Evolutionary conservation across 2,113 vertebrate genomes (phyloP).

Genomic region (Anser brachyrhynchus): DNA sequence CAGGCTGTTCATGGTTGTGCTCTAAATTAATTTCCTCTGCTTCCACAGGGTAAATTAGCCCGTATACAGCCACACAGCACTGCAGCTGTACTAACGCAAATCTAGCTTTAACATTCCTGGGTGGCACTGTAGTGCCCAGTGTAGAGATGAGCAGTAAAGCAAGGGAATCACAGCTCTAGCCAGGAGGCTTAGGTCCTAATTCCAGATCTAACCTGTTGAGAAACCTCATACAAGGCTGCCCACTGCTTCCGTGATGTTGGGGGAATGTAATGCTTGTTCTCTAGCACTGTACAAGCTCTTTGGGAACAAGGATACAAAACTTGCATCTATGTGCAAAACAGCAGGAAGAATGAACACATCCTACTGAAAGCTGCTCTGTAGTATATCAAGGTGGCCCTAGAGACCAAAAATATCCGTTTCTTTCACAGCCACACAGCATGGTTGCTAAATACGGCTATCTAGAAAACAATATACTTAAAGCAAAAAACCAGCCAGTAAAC

Average conservation of each 20-base stretch:
- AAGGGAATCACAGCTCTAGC: background rate
- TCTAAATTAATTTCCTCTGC: background rate
- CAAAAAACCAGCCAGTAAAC: background rate
- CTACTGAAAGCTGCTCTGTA: background rate
- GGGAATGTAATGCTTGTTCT: background rate
- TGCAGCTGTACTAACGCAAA: background rate
- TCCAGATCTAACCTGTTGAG: background rate
- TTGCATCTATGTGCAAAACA: background rate
- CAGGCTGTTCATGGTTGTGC: background rate
- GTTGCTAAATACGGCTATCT: background rate
- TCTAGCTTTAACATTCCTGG: background rate
- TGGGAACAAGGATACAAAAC: background rate
- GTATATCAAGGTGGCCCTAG: background rate
- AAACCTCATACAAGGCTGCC: background rate
- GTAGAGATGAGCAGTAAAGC: background rate
- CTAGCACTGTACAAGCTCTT: background rate
- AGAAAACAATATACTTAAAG: background rate
- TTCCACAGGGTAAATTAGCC: background rate
- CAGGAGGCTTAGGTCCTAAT: background rate
- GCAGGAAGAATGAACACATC: background rate
- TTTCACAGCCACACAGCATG: background rate
- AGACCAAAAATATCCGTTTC: background rate
- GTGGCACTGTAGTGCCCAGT: background rate
- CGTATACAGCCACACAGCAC: fast-evolving
- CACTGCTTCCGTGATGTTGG: background rate